These are phyloP conservation scores for Sebastes glaucus DNA, from an alignment of 2,797 vertebrate genomes.

Conservation along the genomic window DNA sequence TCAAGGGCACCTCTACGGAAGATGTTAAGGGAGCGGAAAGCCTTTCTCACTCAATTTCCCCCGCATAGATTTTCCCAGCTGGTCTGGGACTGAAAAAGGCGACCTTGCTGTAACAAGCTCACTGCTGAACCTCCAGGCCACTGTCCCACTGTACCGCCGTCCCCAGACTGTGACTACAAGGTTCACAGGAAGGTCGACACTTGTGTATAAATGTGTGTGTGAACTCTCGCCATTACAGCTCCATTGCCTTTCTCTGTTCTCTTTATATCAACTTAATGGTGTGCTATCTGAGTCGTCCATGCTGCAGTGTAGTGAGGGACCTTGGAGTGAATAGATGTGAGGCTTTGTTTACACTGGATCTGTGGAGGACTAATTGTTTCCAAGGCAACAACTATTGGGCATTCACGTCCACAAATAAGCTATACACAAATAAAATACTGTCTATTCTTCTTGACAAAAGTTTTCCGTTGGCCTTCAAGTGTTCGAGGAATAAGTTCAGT, in stretches of 20 bases:
- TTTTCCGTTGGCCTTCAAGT: too few relatives aligned
- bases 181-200: conserved; percentile 63
- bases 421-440: too few relatives aligned
- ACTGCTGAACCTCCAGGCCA: conserved; percentile 44
- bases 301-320: neutral
- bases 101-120: conserved; percentile 62
- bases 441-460: neutral
- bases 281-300: neutral
- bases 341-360: neutral
- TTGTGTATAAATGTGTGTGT: neutral
- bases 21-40: conserved; percentile 50
- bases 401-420: neutral
- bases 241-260: neutral
- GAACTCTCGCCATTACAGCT: neutral
- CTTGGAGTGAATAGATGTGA: neutral
- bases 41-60: conserved; percentile 65
- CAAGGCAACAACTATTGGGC: neutral
- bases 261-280: neutral
- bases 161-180: conserved; percentile 45
- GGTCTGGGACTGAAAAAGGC: conserved; percentile 28
- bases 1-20: conserved; percentile 64
- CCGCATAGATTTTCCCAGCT: conserved; percentile 42
- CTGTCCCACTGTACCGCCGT: conserved; percentile 27
- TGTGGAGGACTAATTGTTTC: neutral
- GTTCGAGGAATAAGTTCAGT: too few relatives aligned